phyloP scores from a whole-genome alignment of 2,888 invertebrate genomes.

The Hoplodrina ambigua region DNA sequence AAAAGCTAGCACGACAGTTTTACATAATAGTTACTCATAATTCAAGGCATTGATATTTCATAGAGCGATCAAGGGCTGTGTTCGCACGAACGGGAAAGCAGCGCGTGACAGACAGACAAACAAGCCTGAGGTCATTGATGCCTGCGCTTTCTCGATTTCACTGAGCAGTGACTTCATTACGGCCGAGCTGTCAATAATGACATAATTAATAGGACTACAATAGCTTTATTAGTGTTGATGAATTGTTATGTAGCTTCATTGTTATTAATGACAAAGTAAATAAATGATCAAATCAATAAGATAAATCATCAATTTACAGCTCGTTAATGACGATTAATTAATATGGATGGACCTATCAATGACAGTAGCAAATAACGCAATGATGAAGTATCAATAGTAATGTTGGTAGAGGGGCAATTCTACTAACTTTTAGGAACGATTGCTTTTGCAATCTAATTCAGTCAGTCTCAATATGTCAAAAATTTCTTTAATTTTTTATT shows the following conservation, averaged over 20 bases:
- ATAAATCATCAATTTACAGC: constrained; percentile 21
- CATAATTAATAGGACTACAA: constrained; percentile 46
- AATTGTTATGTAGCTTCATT: constrained; percentile 25
- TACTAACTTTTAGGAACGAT: too few relatives aligned
- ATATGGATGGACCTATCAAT: constrained; percentile 3
- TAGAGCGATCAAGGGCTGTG: constrained; percentile 44
- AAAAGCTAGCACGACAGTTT: constrained; percentile 21
- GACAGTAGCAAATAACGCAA: background rate
- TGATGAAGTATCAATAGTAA: background rate
- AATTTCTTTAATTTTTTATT: too few relatives aligned
- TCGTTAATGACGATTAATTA: constrained; percentile 20
- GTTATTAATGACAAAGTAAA: constrained; percentile 24
- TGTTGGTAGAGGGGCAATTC: background rate
- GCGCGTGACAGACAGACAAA: constrained; percentile 64
- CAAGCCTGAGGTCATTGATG: constrained; percentile 69
- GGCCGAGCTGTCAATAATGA: constrained; percentile 46
- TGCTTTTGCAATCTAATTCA: too few relatives aligned
- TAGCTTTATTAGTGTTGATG: constrained; percentile 31
- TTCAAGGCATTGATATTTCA: constrained; percentile 37
- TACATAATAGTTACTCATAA: constrained; percentile 3
- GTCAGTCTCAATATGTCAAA: too few relatives aligned
- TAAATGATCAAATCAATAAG: constrained; percentile 14
- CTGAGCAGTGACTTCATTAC: constrained; percentile 54
- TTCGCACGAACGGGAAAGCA: constrained; percentile 60
- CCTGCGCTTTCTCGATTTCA: constrained; percentile 75